These are phyloP conservation scores for Pantherophis alleghaniensis DNA, from an alignment of 2,797 vertebrate species.

Conservation along the genomic window DNA sequence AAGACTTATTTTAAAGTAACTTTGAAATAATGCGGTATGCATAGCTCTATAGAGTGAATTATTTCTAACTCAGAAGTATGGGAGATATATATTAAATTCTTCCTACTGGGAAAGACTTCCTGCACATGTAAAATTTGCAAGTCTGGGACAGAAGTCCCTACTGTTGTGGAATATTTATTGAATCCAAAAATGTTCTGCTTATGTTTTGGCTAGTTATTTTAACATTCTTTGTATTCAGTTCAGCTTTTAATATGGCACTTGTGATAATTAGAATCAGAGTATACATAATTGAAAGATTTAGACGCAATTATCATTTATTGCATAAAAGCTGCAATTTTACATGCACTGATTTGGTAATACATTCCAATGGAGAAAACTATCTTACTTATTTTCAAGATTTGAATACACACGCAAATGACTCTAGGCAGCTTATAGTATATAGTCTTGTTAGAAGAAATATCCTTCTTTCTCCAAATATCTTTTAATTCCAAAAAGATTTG, in stretches of 20 bases:
- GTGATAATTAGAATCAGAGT: neutral
- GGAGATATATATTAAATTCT: neutral
- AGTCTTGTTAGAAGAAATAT: too few relatives aligned
- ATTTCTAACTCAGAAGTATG: neutral
- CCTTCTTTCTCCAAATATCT: too few relatives aligned
- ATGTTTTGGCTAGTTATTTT: neutral
- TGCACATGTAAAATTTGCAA: neutral
- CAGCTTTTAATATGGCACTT: neutral
- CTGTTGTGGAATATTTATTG: neutral
- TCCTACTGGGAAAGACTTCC: neutral
- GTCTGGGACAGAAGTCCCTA: neutral
- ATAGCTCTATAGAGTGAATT: neutral
- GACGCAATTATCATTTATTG: neutral
- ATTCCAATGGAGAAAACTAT: neutral
- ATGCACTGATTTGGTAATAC: neutral
- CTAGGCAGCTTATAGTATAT: neutral
- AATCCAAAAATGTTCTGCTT: neutral
- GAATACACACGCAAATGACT: neutral
- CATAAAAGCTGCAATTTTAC: neutral
- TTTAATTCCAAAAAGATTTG: too few relatives aligned
- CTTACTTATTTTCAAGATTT: neutral
- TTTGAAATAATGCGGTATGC: neutral
- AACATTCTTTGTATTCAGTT: neutral
- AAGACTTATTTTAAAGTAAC: neutral
- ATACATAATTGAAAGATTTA: neutral